Percentiles rank a stretch among this genome's conserved stretches.
These are phyloP conservation scores for Ennomos quercinarius DNA, from an alignment of 2,888 invertebrate genomes.

Conservation along the genomic window DNA sequence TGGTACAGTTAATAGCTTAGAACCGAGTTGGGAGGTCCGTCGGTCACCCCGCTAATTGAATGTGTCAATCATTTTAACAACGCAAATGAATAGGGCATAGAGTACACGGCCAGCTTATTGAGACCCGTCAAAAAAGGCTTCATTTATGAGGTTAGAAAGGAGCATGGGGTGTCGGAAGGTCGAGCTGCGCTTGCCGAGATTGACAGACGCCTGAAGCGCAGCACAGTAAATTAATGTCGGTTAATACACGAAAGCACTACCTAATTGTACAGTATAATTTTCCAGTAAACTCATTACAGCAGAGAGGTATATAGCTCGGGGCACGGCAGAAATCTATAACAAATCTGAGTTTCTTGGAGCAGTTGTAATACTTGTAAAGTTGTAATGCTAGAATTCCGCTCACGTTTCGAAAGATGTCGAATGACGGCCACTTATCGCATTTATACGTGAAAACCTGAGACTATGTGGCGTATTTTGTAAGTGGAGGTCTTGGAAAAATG, in stretches of 20 bases:
- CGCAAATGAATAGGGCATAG: constrained; percentile 85
- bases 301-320: constrained; percentile 44
- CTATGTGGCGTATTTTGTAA: constrained; percentile 31
- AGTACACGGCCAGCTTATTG: constrained; percentile 59
- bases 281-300: constrained; percentile 76
- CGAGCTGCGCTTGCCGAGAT: constrained; percentile 50
- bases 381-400: constrained; percentile 31
- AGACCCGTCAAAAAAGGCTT: constrained; percentile 51
- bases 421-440: constrained; percentile 36
- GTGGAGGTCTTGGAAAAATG: constrained; percentile 34
- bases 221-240: constrained; percentile 69
- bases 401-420: constrained; percentile 36
- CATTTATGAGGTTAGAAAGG: constrained; percentile 26
- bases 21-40: constrained; percentile 83
- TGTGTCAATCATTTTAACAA: constrained; percentile 93
- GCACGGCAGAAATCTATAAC: constrained; percentile 62
- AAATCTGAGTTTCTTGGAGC: constrained; percentile 49
- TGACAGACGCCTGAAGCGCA: constrained; percentile 69
- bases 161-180: constrained; percentile 37
- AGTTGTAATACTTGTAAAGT: constrained; percentile 42
- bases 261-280: constrained; percentile 73
- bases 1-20: constrained; percentile 67
- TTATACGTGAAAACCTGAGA: constrained; percentile 36
- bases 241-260: constrained; percentile 70
- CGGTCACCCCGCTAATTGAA: constrained; percentile 90